phyloP scores from a whole-genome alignment of 2,113 vertebrate species.

The Amblyopsis rosae region DNA sequence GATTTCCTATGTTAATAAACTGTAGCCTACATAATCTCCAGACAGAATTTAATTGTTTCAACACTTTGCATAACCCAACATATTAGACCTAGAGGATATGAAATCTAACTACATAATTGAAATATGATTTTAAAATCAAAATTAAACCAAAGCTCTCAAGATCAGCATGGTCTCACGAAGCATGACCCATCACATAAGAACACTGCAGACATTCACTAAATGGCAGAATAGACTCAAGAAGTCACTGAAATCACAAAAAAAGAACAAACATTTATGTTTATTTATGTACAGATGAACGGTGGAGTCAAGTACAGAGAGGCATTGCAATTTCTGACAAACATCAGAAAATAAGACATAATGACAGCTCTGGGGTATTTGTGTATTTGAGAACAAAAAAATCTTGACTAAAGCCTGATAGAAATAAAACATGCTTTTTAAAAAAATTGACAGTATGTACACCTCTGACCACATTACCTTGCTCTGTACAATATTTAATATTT shows the following conservation, averaged over 20 bases:
- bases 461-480: constrained; percentile 22
- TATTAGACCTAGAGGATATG: too few species aligned
- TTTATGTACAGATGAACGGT: constrained; percentile 63
- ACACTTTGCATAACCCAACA: too few species aligned
- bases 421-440: constrained; percentile 50
- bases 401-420: constrained; percentile 25
- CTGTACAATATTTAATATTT: constrained; percentile 9
- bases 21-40: too few species aligned
- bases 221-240: neutral
- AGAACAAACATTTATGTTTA: constrained; percentile 58
- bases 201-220: neutral
- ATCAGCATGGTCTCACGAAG: too few species aligned
- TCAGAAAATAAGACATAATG: constrained; percentile 34
- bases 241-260: constrained; percentile 13
- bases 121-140: too few species aligned
- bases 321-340: constrained; percentile 44
- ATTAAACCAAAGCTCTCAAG: too few species aligned
- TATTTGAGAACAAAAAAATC: constrained; percentile 19
- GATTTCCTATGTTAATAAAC: too few species aligned
- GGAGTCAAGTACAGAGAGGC: constrained; percentile 54
- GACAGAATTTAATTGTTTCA: too few species aligned
- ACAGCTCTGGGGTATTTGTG: constrained; percentile 35
- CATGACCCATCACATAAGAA: too few species aligned
- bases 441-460: constrained; percentile 57
- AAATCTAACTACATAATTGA: too few species aligned